phyloP scores from a whole-genome alignment of 2,888 invertebrate genomes.

The Tortrix viridana region DNA sequence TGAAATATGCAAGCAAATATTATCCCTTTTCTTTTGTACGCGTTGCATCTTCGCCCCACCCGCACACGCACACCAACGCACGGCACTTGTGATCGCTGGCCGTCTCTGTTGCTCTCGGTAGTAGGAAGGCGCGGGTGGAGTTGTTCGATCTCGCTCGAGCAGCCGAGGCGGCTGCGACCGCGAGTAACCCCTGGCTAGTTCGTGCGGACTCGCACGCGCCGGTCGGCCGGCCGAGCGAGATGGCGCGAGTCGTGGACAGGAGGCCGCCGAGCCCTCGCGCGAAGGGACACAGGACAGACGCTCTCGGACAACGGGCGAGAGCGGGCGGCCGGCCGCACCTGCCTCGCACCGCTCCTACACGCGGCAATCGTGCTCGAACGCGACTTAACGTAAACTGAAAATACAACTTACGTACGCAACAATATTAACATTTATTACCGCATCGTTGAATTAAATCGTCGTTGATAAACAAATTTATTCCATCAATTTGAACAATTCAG shows the following conservation, averaged over 20 bases:
- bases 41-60: conserved; percentile 84
- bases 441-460: conserved; percentile 17
- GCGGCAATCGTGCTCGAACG: conserved; percentile 69
- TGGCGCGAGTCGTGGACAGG: conserved; percentile 77
- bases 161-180: conserved; percentile 80
- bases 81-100: conserved; percentile 73
- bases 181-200: conserved; percentile 84
- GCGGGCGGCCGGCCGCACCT: conserved; percentile 83
- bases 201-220: conserved; percentile 82
- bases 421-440: conserved; percentile 10
- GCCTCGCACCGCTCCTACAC: conserved; percentile 72
- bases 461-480: conserved; percentile 15
- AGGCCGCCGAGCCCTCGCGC: conserved; percentile 81
- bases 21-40: conserved; percentile 84
- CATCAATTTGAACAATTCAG: conserved; percentile 30
- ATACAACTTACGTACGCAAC: conserved; percentile 46
- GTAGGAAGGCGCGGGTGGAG: conserved; percentile 52
- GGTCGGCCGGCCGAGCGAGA: conserved; percentile 81
- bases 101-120: conserved; percentile 65
- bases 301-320: conserved; percentile 84
- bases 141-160: conserved; percentile 70
- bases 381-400: conserved; percentile 71
- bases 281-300: conserved; percentile 85
- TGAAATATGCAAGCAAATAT: conserved; percentile 85
- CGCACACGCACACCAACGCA: conserved; percentile 83